Percentiles rank a stretch among this genome's conserved stretches.
These are phyloP conservation scores for Caenorhabditis doughertyi DNA, from an alignment of 2,888 invertebrate genomes.

Conservation along the genomic window DNA sequence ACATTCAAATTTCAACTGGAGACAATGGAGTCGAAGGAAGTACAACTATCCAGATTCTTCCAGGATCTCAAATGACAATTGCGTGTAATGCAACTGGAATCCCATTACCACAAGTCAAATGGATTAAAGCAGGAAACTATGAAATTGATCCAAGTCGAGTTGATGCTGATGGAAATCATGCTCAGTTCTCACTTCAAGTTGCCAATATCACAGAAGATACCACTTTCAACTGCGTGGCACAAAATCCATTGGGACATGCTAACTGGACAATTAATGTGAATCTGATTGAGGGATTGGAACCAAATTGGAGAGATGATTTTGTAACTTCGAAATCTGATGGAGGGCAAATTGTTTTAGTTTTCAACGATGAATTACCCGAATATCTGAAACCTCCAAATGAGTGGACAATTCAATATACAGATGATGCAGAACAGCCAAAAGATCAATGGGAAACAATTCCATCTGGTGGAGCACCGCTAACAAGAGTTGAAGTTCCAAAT, in stretches of 20 bases:
- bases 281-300: slow-evolving; percentile 73
- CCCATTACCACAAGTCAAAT: slow-evolving; percentile 81
- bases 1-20: slow-evolving; percentile 80
- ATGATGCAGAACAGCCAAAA: slow-evolving; percentile 75
- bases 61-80: slow-evolving; percentile 80
- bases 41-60: slow-evolving; percentile 78
- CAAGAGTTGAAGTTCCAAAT: slow-evolving; percentile 71
- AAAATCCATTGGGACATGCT: slow-evolving; percentile 81
- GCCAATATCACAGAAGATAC: slow-evolving; percentile 82
- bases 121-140: slow-evolving; percentile 80
- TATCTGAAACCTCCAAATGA: slow-evolving; percentile 79
- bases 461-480: slow-evolving; percentile 75
- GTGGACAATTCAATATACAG: slow-evolving; percentile 79
- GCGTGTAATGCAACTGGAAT: slow-evolving; percentile 81
- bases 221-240: slow-evolving; percentile 81
- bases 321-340: slow-evolving; percentile 78
- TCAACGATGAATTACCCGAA: slow-evolving; percentile 78
- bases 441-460: slow-evolving; percentile 77
- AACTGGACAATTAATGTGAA: slow-evolving; percentile 82
- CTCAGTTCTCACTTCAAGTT: slow-evolving; percentile 79
- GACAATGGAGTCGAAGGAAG: slow-evolving; percentile 79
- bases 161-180: slow-evolving; percentile 73
- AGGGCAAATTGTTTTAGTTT: slow-evolving; percentile 76
- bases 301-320: slow-evolving; percentile 78
- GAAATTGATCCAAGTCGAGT: slow-evolving; percentile 81